These are phyloP conservation scores for Pantelozetes paolii DNA, from an alignment of 2,888 invertebrate species.

Conservation along the genomic window DNA sequence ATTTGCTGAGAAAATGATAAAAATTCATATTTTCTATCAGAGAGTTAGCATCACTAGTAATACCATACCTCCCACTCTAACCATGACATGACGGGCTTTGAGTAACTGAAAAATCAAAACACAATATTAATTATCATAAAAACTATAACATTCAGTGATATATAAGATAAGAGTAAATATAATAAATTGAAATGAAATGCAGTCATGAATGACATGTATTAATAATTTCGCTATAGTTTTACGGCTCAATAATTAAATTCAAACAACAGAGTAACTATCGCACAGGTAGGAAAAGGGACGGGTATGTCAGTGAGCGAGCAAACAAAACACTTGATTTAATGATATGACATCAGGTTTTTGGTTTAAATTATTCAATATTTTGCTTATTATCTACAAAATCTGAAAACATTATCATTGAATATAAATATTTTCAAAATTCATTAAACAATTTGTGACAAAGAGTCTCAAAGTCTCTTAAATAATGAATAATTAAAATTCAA, in stretches of 20 bases:
- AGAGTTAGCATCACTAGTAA: neutral
- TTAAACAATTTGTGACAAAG: neutral
- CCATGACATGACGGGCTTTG: conserved; percentile 92
- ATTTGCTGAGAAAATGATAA: neutral
- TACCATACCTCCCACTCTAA: conserved; percentile 71
- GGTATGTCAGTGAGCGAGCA: neutral
- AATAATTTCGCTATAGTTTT: neutral
- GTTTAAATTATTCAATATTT: too few relatives aligned
- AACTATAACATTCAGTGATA: neutral
- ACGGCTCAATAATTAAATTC: conserved; percentile 23
- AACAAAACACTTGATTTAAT: neutral
- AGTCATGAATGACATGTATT: conserved; percentile 18
- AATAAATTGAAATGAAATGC: conserved; percentile 1
- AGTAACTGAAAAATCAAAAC: conserved; percentile 61
- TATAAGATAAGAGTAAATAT: conserved; percentile 4
- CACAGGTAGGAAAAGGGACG: neutral
- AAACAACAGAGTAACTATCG: too few relatives aligned
- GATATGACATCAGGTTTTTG: too few relatives aligned
- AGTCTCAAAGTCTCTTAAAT: too few relatives aligned
- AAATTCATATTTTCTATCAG: neutral
- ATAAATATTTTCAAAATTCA: too few relatives aligned
- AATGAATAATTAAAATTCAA: too few relatives aligned
- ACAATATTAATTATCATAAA: conserved; percentile 10
- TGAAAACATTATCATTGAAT: too few relatives aligned
- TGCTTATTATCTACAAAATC: too few relatives aligned